Base-by-base conservation (phyloP, 1,140 invertebrate genomes). In the Platorchestia sp. region DNA sequence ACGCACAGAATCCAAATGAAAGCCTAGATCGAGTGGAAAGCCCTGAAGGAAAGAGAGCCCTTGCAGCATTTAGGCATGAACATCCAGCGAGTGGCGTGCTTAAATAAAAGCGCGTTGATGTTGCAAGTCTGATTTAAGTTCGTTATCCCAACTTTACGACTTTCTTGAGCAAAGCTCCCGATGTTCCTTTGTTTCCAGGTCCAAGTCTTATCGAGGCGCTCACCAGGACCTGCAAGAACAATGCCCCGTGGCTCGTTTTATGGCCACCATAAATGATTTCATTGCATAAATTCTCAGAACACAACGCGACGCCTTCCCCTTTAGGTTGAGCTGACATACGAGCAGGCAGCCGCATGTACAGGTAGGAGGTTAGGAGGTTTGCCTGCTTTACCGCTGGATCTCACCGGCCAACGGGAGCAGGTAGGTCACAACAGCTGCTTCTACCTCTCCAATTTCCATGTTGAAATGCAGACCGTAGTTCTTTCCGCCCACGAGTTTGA, bases 191-290 rank as follows among this genome's bases (percentile, higher is more conserved):
- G 91, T 93, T 93, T 93, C 45, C 44, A 40, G 43, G 43, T 44
- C 45, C 91, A 36, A 44, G 91, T 44, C 91, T 45, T 93, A 93
- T 93, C 43, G 43, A 47, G 45, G 40, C 36, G 91, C 91, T 45
- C 45, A 93, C 43, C 45, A 93, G 43, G 45, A 93, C 91, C 44
- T 27, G 44, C 43, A 93, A 47, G 91, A 93, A 45, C 91, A 47
- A 93, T 93, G 91, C 91, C 44, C 44, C 19, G 91, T 40, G 44
- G 91, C 91, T 45, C 91, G 43, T 93, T 93, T 93, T 93, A 93
- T 93, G 91, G 91, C 91, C 40, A 44, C 91, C 91, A 93, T 93
- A 93, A 93, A 93, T 93, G 91, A 93, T 93, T 93, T 47, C 45
- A 93, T 10, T 45, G 43, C 43, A 93, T 93, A 93, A 93, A 93